Evolutionary conservation across 2,797 vertebrate genomes (phyloP).

Genomic region (Xiphophorus birchmanni): DNA sequence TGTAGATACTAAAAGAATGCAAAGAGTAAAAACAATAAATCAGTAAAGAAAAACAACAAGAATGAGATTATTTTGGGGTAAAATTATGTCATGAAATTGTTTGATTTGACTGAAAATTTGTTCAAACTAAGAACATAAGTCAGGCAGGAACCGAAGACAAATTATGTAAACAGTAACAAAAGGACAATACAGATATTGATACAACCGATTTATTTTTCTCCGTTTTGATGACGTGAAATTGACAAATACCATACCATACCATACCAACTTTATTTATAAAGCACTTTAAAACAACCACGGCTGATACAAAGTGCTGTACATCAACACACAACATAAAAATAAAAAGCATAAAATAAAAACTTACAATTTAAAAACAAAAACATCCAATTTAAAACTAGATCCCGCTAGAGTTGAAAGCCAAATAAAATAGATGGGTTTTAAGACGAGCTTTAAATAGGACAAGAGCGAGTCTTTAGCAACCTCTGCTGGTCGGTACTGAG

Average conservation of each 20-base stretch:
- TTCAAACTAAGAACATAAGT: background rate
- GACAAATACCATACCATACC: too few relatives aligned
- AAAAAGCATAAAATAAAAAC: too few relatives aligned
- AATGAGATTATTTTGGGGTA: background rate
- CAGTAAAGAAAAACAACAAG: too few relatives aligned
- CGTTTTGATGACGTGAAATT: background rate
- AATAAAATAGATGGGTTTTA: too few relatives aligned
- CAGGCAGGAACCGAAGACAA: background rate
- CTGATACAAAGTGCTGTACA: too few relatives aligned
- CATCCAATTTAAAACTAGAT: too few relatives aligned
- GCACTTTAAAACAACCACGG: too few relatives aligned
- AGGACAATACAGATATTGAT: background rate
- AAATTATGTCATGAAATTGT: background rate
- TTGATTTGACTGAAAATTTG: background rate
- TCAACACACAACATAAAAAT: too few relatives aligned
- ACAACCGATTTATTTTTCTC: background rate
- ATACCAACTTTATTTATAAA: too few relatives aligned
- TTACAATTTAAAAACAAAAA: too few relatives aligned
- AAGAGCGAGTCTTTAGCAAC: constrained; percentile 25
- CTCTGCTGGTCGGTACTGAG: constrained; percentile 26
- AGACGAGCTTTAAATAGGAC: too few relatives aligned
- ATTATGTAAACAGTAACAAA: background rate
- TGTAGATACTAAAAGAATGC: background rate
- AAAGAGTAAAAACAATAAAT: background rate
- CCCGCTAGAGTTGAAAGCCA: too few relatives aligned